Conservation (phyloP, 2,113 vertebrate genomes). For the Mustela nigripes region DNA sequence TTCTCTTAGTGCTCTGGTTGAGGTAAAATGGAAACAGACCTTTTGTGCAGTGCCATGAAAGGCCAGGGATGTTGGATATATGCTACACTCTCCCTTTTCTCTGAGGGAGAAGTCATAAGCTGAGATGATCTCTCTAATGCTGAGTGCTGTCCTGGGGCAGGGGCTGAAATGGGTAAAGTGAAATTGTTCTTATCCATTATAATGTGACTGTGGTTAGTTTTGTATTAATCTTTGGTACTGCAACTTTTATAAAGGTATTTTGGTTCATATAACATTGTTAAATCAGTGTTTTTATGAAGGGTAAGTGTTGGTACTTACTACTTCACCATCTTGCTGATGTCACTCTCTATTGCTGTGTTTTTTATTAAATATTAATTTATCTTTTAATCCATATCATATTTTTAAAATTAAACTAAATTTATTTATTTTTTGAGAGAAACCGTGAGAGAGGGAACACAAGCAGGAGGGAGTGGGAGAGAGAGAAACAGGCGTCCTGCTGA, state of each 20-base stretch:
- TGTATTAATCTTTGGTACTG: not conserved
- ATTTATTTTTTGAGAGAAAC: too few species aligned
- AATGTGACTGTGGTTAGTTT: not conserved
- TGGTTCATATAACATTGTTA: not conserved
- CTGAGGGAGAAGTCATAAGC: not conserved
- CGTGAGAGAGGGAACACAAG: too few species aligned
- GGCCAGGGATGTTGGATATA: not conserved
- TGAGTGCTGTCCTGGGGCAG: not conserved
- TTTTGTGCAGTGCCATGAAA: not conserved
- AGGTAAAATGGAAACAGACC: not conserved
- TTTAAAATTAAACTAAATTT: not conserved
- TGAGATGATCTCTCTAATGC: not conserved
- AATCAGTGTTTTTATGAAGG: not conserved
- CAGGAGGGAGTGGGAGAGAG: too few species aligned
- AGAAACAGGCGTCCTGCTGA: too few species aligned
- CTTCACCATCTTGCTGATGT: not conserved
- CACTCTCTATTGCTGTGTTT: not conserved
- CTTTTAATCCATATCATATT: not conserved
- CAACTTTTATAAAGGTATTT: not conserved
- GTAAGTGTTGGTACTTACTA: not conserved
- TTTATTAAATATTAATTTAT: not conserved
- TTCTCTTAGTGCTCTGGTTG: not conserved
- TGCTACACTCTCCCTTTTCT: not conserved
- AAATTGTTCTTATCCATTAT: not conserved
- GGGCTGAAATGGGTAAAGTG: not conserved